A percentile compares a stretch with the other conserved stretches of the same genome.
phyloP scores from a whole-genome alignment of 2,888 invertebrate species.

The Matsumyia berberina region DNA sequence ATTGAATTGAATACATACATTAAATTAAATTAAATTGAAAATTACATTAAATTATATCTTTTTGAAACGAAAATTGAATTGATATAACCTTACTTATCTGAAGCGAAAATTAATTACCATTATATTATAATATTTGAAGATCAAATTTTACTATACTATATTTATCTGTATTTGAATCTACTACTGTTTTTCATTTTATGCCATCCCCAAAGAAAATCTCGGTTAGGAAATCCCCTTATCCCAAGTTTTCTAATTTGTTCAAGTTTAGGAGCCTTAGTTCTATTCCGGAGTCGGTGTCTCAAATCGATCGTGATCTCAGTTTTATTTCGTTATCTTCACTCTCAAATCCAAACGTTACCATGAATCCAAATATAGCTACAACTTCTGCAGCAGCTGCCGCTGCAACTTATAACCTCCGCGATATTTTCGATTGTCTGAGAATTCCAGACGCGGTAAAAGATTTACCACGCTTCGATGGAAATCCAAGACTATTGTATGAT shows the following conservation, averaged over 20 bases:
- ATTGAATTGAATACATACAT: not conserved
- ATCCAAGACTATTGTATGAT: slow-evolving; percentile 32
- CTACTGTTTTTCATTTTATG: not conserved
- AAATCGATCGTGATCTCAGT: slow-evolving; percentile 1
- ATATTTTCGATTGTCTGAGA: slow-evolving; percentile 5
- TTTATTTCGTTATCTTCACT: not conserved
- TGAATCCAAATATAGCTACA: slow-evolving; percentile 4
- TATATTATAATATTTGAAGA: not conserved
- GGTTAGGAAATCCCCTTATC: slow-evolving; percentile 9
- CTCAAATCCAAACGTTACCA: not conserved
- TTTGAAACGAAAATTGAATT: not conserved
- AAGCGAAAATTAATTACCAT: not conserved
- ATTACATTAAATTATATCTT: too few species aligned
- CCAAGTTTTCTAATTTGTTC: slow-evolving; percentile 9
- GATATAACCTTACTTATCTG: not conserved
- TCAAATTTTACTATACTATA: not conserved
- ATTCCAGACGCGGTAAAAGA: slow-evolving; percentile 69
- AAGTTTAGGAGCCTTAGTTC: slow-evolving; percentile 16
- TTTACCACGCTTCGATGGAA: slow-evolving; percentile 31
- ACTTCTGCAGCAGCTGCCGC: slow-evolving; percentile 5
- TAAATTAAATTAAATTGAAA: not conserved
- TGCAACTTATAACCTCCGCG: not conserved
- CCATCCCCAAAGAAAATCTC: slow-evolving; percentile 22
- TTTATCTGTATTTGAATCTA: not conserved
- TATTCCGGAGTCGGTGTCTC: slow-evolving; percentile 15